These are phyloP conservation scores for Myiopsitta monachus DNA, from an alignment of 2,113 vertebrate species.

Conservation along the genomic window DNA sequence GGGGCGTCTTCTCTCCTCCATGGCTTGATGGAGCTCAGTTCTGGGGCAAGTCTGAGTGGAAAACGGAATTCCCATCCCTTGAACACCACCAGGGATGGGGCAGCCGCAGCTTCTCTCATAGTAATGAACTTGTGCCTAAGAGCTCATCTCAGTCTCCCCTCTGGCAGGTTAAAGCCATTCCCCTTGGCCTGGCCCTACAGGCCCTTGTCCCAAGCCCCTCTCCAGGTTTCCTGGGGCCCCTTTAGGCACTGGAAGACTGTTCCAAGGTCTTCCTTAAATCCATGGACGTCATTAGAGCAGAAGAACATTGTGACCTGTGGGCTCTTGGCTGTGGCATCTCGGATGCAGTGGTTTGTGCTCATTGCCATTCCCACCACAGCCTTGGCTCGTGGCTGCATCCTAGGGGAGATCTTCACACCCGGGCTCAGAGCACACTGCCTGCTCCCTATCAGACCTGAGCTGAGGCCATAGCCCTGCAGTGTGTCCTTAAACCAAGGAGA, in stretches of 20 bases:
- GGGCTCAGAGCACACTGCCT: accelerated
- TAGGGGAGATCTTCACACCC: not conserved
- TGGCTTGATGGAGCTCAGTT: not conserved
- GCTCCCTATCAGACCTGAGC: not conserved
- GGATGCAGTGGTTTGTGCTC: not conserved
- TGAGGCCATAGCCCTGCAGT: accelerated
- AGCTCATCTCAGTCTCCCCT: not conserved
- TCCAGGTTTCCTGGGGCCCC: not conserved
- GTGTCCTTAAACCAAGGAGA: not conserved
- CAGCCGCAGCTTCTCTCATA: not conserved
- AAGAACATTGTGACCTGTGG: not conserved
- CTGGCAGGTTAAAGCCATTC: not conserved
- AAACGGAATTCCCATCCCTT: not conserved
- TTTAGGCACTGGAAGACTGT: not conserved
- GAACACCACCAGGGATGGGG: not conserved
- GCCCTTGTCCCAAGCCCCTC: not conserved
- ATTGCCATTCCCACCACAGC: not conserved
- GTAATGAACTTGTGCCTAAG: not conserved
- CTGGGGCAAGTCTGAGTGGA: not conserved
- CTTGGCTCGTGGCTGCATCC: not conserved
- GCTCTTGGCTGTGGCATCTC: not conserved
- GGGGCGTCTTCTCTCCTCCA: not conserved
- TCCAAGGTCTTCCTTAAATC: not conserved
- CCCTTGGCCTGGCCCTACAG: not conserved
- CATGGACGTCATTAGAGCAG: not conserved